phyloP scores from a whole-genome alignment of 2,888 invertebrate species.

The Endomychus coccineus region DNA sequence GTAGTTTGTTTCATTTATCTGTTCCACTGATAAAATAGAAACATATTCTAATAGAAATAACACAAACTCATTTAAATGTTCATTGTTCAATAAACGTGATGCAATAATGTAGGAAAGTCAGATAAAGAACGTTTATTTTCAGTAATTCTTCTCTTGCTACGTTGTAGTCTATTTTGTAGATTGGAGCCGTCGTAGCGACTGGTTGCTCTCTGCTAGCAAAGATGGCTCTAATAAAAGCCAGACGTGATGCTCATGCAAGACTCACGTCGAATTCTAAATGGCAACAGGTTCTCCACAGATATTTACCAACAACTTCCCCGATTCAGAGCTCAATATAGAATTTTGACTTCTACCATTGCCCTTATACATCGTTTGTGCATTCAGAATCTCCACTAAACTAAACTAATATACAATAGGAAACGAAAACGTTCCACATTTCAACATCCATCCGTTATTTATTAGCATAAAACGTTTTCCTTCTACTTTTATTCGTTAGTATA shows the following conservation, averaged over 20 bases:
- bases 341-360: conserved; percentile 31
- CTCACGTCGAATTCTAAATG: conserved; percentile 39
- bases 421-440: too few species aligned
- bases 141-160: conserved; percentile 31
- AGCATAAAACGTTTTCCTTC: too few species aligned
- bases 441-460: too few species aligned
- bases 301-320: conserved; percentile 31
- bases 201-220: conserved; percentile 37
- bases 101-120: too few species aligned
- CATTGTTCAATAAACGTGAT: too few species aligned
- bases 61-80: too few species aligned
- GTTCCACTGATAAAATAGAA: too few species aligned
- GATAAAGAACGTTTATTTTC: conserved; percentile 30
- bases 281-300: conserved; percentile 37
- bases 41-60: too few species aligned
- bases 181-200: conserved; percentile 37
- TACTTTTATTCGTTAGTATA: too few species aligned
- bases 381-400: too few species aligned
- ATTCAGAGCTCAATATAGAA: conserved; percentile 34
- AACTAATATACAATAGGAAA: too few species aligned
- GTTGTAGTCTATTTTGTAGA: conserved; percentile 36
- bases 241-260: conserved; percentile 39
- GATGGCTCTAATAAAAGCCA: conserved; percentile 41
- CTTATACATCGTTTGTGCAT: conserved; percentile 14
- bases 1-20: too few species aligned